A percentile compares a stretch with the other conserved stretches of the same genome.
phyloP scores from a whole-genome alignment of 2,888 invertebrate genomes.

The Operophtera brumata region DNA sequence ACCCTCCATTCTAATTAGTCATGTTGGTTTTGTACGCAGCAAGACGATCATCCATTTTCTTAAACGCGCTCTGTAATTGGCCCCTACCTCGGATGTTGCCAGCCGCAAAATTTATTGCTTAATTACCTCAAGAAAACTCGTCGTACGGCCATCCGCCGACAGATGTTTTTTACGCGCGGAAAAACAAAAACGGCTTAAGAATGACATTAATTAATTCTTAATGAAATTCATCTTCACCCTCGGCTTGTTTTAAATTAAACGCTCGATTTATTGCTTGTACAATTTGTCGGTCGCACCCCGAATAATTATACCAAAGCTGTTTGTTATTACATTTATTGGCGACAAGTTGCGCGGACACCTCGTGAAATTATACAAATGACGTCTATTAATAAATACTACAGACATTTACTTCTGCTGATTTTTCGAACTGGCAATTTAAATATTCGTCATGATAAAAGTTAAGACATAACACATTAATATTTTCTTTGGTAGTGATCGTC shows the following conservation, averaged over 20 bases:
- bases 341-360: constrained; percentile 57
- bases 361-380: constrained; percentile 42
- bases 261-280: constrained; percentile 77
- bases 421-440: constrained; percentile 32
- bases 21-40: constrained; percentile 57
- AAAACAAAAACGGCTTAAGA: constrained; percentile 79
- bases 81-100: constrained; percentile 76
- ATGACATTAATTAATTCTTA: constrained; percentile 82
- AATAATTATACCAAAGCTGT: constrained; percentile 64
- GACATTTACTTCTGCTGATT: constrained; percentile 34
- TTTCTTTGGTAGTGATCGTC: constrained; percentile 73
- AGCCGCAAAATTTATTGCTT: constrained; percentile 80
- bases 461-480: constrained; percentile 52
- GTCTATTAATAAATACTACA: constrained; percentile 50
- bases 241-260: constrained; percentile 76
- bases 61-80: constrained; percentile 72
- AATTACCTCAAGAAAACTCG: constrained; percentile 80
- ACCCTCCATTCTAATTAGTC: constrained; percentile 76
- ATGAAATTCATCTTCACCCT: constrained; percentile 81
- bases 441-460: not conserved
- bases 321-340: constrained; percentile 74
- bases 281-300: constrained; percentile 72
- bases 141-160: constrained; percentile 64
- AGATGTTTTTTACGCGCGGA: constrained; percentile 79
- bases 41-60: constrained; percentile 72